These are phyloP conservation scores for Cercocebus atys DNA, from an alignment of 2,113 vertebrate genomes.

Conservation along the genomic window DNA sequence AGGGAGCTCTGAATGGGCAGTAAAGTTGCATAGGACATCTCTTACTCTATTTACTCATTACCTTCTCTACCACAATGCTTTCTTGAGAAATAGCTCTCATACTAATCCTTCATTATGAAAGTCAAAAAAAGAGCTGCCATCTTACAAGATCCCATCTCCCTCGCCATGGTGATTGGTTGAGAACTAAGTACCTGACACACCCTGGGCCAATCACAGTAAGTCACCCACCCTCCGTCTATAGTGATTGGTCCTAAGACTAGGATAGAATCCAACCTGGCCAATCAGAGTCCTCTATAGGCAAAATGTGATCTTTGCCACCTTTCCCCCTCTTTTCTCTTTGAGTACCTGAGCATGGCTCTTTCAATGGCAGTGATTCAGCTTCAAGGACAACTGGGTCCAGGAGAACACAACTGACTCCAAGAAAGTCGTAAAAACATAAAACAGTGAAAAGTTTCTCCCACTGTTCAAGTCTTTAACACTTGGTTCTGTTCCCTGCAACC, in stretches of 20 bases:
- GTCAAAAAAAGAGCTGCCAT: too few relatives aligned
- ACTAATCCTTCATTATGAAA: not conserved
- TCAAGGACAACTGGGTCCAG: not conserved
- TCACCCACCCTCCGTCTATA: not conserved
- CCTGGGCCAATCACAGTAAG: not conserved
- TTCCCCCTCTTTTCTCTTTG: not conserved
- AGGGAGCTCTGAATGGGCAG: not conserved
- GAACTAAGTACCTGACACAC: not conserved
- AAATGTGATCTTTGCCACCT: not conserved
- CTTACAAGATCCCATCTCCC: not conserved
- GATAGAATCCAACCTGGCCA: not conserved
- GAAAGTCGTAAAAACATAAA: not conserved
- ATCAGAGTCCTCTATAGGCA: not conserved
- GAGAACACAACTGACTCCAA: not conserved
- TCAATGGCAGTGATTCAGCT: not conserved
- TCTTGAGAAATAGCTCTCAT: not conserved
- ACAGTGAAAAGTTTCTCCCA: accelerated
- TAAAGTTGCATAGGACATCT: not conserved
- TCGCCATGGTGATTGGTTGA: not conserved
- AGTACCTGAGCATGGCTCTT: not conserved
- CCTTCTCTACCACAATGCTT: too few relatives aligned
- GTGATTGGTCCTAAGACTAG: not conserved
- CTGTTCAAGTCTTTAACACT: not conserved
- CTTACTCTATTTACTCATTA: accelerated
- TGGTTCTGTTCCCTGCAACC: not conserved